Conservation (phyloP, 2,888 invertebrate species). For the Bimastos eiseni region DNA sequence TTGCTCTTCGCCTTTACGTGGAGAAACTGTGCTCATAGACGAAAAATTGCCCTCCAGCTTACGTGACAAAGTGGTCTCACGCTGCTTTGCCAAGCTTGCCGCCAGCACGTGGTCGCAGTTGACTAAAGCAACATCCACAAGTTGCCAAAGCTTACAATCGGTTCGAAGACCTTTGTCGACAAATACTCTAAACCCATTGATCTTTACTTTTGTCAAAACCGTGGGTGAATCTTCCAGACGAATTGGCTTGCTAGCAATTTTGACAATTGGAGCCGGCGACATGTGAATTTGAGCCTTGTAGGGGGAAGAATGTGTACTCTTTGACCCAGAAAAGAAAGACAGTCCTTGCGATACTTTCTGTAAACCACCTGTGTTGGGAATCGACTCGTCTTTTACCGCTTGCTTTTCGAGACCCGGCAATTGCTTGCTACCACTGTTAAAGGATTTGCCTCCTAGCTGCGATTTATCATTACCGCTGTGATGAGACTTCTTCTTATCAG, state of each 20-base stretch:
- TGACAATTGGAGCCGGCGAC: background rate
- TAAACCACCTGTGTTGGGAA: background rate
- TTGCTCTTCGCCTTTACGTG: background rate
- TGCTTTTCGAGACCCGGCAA: background rate
- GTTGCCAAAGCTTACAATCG: background rate
- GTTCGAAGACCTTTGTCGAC: background rate
- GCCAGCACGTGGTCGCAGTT: conserved; percentile 13
- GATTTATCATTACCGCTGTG: conserved; percentile 2
- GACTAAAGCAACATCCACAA: background rate
- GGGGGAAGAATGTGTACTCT: background rate
- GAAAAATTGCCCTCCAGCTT: background rate
- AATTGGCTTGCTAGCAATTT: background rate
- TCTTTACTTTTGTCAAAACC: background rate
- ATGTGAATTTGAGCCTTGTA: no score
- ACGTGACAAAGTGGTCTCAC: background rate
- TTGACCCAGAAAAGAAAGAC: background rate
- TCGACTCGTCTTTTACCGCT: background rate
- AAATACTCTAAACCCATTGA: background rate
- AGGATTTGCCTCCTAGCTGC: background rate
- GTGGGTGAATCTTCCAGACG: background rate
- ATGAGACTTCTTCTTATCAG: background rate
- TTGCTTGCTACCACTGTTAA: background rate
- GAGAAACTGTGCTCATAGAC: background rate
- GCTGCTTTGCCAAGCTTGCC: background rate
- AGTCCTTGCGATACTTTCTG: background rate